Base-by-base conservation (phyloP, 1,140 invertebrate species). In the Andrena cerasifolii region DNA sequence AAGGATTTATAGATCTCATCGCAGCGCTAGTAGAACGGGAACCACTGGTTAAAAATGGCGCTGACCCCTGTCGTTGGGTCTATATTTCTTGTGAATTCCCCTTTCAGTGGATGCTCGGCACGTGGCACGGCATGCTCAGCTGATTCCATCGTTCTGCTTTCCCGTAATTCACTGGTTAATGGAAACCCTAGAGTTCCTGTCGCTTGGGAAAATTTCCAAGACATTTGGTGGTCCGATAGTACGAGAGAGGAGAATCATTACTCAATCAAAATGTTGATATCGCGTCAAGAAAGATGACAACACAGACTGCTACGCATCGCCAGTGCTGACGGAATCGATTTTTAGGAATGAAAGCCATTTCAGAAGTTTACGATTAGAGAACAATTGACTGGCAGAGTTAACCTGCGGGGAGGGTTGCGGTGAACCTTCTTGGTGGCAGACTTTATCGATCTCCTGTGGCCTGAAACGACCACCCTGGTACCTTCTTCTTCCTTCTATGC, bases 51-150 rank as follows among this genome's bases (percentile, higher is more conserved):
- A 81, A 89, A 89, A 89, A 79, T 80, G 81, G 63, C 83, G 82
- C 87, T 82, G 83, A 87, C 87, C 89, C 83, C 68, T 88, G 87
- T 89, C 88, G 84, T 78, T 89, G 73, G 81, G 82, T 62, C 88
- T 82, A 88, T 87, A 89, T 87, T 82, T 88, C 80, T 86, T 53
- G 70, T 65, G 74, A 82, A 79, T 88, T 85, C 83, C 85, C 87
- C 74, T 83, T 74, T 78, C 75, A 14, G 74, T 59, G 61, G 79
- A 71, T 70, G 80, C 73, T 67, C 54, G 86, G 75, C 89, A 90
- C 87, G 88, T 87, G 88, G 83, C 83, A 72, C 77, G 80, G 83
- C 85, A 83, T 87, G 87, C 73, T 85, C 82, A 79, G 59, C 78
- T 77, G 81, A 84, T 74, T 84, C 76, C 49, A 71, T 68, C 63